Evolutionary conservation across 2,113 vertebrate genomes (phyloP).

Genomic region (Gymnocephalus cernua): DNA sequence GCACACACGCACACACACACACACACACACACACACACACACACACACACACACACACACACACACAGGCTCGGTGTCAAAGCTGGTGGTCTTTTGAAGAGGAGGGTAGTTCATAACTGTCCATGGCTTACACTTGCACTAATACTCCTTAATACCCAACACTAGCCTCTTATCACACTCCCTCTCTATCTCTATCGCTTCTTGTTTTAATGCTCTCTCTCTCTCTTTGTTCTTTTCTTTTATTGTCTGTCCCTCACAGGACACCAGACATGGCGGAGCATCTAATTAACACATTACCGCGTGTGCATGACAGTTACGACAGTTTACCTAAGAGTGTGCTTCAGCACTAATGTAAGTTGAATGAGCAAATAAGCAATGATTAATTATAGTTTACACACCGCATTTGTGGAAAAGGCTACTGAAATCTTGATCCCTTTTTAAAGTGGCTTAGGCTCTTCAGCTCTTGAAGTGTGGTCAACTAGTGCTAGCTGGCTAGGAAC

Average conservation of each 20-base stretch:
- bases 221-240: not conserved
- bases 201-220: not conserved
- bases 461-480: not conserved
- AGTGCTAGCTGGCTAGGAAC: not conserved
- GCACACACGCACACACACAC: constrained; percentile 35
- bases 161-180: constrained; percentile 33
- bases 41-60: constrained; percentile 39
- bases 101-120: constrained; percentile 63
- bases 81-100: constrained; percentile 53
- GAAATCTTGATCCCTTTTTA: not conserved
- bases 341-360: not conserved
- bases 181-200: not conserved
- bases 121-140: constrained; percentile 49
- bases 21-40: constrained; percentile 23
- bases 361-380: not conserved
- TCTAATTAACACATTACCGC: too few relatives aligned
- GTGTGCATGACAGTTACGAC: not conserved
- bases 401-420: not conserved
- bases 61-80: constrained; percentile 12
- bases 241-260: not conserved
- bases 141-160: constrained; percentile 59
- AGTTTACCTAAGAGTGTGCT: not conserved
- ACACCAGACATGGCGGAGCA: too few relatives aligned
- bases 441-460: not conserved
- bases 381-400: not conserved